These are phyloP conservation scores for Polydrusus pterygomalis DNA, from an alignment of 2,888 invertebrate genomes.

Conservation along the genomic window DNA sequence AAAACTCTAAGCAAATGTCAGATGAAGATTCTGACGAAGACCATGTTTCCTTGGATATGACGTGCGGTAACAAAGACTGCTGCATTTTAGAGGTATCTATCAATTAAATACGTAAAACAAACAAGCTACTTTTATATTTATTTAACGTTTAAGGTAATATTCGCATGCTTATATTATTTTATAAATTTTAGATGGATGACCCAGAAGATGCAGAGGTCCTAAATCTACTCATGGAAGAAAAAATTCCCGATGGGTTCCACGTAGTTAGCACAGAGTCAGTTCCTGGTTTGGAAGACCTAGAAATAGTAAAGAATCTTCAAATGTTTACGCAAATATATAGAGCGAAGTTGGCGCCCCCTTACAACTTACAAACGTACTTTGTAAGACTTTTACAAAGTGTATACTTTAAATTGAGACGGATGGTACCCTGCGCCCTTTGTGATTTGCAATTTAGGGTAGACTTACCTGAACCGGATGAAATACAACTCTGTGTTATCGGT, in stretches of 20 bases:
- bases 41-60: slow-evolving; percentile 79
- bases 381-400: slow-evolving; percentile 81
- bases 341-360: slow-evolving; percentile 75
- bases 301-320: slow-evolving; percentile 82
- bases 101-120: too few species aligned
- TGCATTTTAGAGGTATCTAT: slow-evolving; percentile 82
- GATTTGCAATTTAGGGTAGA: slow-evolving; percentile 88
- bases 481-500: slow-evolving; percentile 77
- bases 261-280: slow-evolving; percentile 86
- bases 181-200: slow-evolving; percentile 80
- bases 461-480: slow-evolving; percentile 88
- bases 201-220: slow-evolving; percentile 87
- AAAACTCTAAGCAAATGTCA: slow-evolving; percentile 70
- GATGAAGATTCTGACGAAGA: slow-evolving; percentile 83
- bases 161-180: too few species aligned
- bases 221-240: slow-evolving; percentile 82
- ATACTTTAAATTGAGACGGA: slow-evolving; percentile 90
- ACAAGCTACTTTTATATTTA: too few species aligned
- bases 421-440: slow-evolving; percentile 91
- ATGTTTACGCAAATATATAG: slow-evolving; percentile 91
- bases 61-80: slow-evolving; percentile 84
- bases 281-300: slow-evolving; percentile 81
- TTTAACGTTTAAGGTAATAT: too few species aligned
- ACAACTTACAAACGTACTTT: slow-evolving; percentile 73
- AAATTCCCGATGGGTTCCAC: slow-evolving; percentile 85